These are phyloP conservation scores for Sphaerophoria rueppellii DNA, from an alignment of 2,888 invertebrate species.

Conservation along the genomic window DNA sequence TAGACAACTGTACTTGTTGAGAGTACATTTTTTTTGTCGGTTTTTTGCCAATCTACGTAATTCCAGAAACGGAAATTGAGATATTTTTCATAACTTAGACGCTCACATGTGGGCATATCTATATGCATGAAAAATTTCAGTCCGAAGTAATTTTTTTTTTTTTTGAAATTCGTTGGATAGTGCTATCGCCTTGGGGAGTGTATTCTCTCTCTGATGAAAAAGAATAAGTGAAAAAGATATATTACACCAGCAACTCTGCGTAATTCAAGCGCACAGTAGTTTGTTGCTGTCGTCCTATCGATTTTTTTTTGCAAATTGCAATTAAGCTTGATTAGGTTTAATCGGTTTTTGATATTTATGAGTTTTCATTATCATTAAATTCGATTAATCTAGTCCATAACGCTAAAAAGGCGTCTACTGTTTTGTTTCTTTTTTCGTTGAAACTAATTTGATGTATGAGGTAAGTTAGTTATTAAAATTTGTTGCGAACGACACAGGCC, in stretches of 20 bases:
- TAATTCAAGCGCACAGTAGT: neutral
- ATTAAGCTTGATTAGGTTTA: constrained; percentile 79
- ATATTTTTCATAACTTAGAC: constrained; percentile 77
- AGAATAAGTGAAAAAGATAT: constrained; percentile 20
- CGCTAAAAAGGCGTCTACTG: constrained; percentile 15
- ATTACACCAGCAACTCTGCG: neutral
- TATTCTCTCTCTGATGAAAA: constrained; percentile 15
- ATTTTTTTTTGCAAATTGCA: constrained; percentile 74
- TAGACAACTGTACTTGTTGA: constrained; percentile 15
- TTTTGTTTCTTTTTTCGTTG: constrained; percentile 9
- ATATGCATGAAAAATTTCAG: constrained; percentile 72
- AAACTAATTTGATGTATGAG: constrained; percentile 27
- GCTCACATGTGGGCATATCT: constrained; percentile 70
- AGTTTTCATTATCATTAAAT: constrained; percentile 77
- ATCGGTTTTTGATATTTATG: constrained; percentile 78
- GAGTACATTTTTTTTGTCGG: constrained; percentile 22
- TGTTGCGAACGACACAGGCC: neutral
- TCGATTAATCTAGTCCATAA: constrained; percentile 61
- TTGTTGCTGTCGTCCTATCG: constrained; percentile 44
- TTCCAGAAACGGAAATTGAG: constrained; percentile 78
- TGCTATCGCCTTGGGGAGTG: constrained; percentile 67
- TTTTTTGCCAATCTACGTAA: constrained; percentile 57
- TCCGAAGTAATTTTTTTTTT: constrained; percentile 25
- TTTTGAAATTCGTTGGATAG: constrained; percentile 36
- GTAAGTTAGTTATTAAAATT: constrained; percentile 54